Base-by-base conservation (phyloP, 2,888 invertebrate species). In the Lordiphosa fenestrarum region DNA sequence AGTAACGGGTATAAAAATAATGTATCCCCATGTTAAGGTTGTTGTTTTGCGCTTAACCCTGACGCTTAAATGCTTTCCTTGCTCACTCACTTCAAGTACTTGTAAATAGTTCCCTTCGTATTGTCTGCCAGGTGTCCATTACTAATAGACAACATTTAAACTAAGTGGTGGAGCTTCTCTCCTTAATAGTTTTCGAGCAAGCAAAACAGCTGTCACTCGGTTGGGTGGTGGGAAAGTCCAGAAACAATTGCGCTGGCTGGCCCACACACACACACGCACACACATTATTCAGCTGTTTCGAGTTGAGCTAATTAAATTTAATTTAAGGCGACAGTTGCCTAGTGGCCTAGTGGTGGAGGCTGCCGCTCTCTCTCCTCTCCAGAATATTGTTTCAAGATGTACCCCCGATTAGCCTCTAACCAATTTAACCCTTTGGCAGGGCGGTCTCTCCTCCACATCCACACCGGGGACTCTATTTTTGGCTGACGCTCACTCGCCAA, bases 371-470 rank as follows among this genome's bases (percentile, higher is more conserved):
- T n/a, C 44, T 10, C 10, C 23, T 25, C 19, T 41, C 40, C 37
- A 33, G 33, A 21, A 46, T 15, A 49, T 46, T 69, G 48, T 23
- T 60, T 67, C 49, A 10, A 40, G 53, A 60, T 51, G 58, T 51
- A 37, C 13, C 35, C 39, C 12, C 73, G 69, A 69, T 77, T 77
- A 69, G 60, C 61, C 73, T 56, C 61, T 47, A 48, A 56, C 21
- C 62, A 69, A 61, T 65, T 73, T 73, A 78, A 74, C 80, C 83
- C 75, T 46, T 53, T 47, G 64, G 42, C 15, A 42, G 65, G 53
- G 53, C 23, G 19, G 30, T 9, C 25, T 12, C 37, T 39, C 52
- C 9, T 38, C 42, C 54, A 47, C 44, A 19, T 19, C 49, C 30
- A 25, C 30, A 15, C 4, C 23, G 37, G 15, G 40, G 40, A 35